Evolutionary conservation across 2,888 invertebrate genomes (phyloP).

Genomic region (Tipula confusa): DNA sequence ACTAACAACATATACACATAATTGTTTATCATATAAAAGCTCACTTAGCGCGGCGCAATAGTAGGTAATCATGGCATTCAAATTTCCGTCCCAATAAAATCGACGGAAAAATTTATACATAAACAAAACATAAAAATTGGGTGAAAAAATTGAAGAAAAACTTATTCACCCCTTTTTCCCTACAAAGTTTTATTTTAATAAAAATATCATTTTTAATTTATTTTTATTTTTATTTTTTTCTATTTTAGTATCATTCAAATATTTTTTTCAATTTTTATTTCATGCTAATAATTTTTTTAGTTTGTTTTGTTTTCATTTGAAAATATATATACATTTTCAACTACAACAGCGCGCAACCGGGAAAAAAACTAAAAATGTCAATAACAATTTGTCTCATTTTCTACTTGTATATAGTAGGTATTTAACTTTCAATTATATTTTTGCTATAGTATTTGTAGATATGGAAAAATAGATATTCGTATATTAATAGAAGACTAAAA

Average conservation of each 20-base stretch:
- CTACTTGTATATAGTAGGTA: background rate
- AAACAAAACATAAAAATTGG: background rate
- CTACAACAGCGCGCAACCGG: background rate
- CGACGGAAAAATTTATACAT: background rate
- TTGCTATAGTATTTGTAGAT: background rate
- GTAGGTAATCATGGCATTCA: slow-evolving; percentile 3
- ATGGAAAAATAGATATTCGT: background rate
- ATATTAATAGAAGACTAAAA: background rate
- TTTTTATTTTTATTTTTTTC: too few species aligned
- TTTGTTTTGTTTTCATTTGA: background rate
- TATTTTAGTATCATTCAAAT: background rate
- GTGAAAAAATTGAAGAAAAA: background rate
- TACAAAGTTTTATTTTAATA: background rate
- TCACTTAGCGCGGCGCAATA: slow-evolving; percentile 13
- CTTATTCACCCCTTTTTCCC: background rate
- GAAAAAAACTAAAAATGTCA: background rate
- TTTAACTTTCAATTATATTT: slow-evolving; percentile 9
- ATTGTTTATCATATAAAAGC: background rate
- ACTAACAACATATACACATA: background rate
- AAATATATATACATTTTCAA: background rate
- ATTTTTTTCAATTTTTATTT: slow-evolving; percentile 15
- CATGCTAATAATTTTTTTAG: background rate
- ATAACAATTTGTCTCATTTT: slow-evolving; percentile 12
- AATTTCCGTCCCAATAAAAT: slow-evolving; percentile 8
- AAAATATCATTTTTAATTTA: slow-evolving; percentile 25